Base-by-base conservation (phyloP, 2,113 vertebrate species). In the Pangasianodon hypophthalmus region DNA sequence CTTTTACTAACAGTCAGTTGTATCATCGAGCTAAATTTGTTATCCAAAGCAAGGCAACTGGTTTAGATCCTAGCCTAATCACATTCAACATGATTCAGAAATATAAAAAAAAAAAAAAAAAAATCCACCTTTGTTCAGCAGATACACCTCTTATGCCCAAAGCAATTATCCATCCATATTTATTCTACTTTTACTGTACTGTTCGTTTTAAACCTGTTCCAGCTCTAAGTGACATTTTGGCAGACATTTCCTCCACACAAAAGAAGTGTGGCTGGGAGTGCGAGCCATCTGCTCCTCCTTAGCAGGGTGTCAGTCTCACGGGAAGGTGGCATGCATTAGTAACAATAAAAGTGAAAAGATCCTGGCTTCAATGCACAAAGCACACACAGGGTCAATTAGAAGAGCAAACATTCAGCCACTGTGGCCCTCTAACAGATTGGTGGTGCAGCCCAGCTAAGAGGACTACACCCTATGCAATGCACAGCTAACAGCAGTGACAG, bases 271-370 rank as follows among this genome's bases (percentile, higher is more conserved):
- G 19, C 41, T 86, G 60, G 9, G 2, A 87, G 54, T 48, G 54
- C 37, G 44, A 88, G 58, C 87, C 92, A 92, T 92, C 87, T 92
- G 90, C 82, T 90, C n/a, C 26, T 32, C 54, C 69, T 84, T 71
- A 54, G 85, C 88, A 56, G 80, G 56, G 48, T 83, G 84, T 82
- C 87, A 89, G 87, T 77, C 73, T 88, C 85, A 44, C 1, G 32
- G 84, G 79, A 87, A 52, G 48, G 41, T 56, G 91, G 64, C 16
- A 60, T 21, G 69, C 85, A 73, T 71, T 32, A 54, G 56, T 84
- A 90, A 90, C 71, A 87, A 69, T 73, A 85, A 52, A 44, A 83
- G n/a, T 37, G 11, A 50, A 62, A 81, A n/a, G 50, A 84, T 77
- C 81, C 87, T 86, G 14, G 46, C 13, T 62, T 90, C 54, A 81